Conservation (phyloP, 2,113 vertebrate species). For the Albula goreensis region DNA sequence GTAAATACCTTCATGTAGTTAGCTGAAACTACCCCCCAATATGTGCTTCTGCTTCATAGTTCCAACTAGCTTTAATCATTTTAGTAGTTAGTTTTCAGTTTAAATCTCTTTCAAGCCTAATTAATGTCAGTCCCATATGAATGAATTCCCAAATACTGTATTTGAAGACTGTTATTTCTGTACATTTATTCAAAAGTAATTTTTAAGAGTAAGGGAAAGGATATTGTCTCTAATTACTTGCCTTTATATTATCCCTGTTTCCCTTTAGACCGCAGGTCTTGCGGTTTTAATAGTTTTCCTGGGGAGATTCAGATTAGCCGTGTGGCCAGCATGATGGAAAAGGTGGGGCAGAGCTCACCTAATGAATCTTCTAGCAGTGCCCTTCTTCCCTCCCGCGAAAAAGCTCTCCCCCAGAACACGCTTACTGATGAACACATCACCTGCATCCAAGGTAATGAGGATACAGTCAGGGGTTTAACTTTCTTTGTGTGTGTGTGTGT, state of each 20-base stretch:
- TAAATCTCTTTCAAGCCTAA: too few relatives aligned
- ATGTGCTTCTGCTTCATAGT: too few relatives aligned
- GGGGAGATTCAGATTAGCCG: conserved; percentile 68
- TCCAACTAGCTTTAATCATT: too few relatives aligned
- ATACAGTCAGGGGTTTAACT: not conserved
- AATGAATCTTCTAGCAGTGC: conserved; percentile 21
- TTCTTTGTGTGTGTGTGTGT: not conserved
- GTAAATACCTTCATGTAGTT: too few relatives aligned
- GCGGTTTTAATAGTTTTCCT: conserved; percentile 56
- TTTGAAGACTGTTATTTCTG: not conserved
- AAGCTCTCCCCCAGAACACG: conserved; percentile 50
- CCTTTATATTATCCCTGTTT: too few relatives aligned
- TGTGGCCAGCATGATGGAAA: conserved; percentile 53
- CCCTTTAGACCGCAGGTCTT: conserved; percentile 48
- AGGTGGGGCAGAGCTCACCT: conserved; percentile 38
- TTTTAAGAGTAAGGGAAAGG: not conserved
- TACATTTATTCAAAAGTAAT: not conserved
- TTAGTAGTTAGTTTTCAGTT: too few relatives aligned
- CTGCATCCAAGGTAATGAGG: conserved; percentile 77
- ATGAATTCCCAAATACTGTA: not conserved
- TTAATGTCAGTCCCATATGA: not conserved
- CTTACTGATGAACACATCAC: conserved; percentile 80
- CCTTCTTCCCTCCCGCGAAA: conserved; percentile 40
- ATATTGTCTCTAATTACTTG: too few relatives aligned
- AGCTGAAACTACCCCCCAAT: too few relatives aligned